Percentiles rank a stretch among this genome's conserved stretches.
These are phyloP conservation scores for Chalcis sispes DNA, from an alignment of 2,888 invertebrate genomes.

Conservation along the genomic window DNA sequence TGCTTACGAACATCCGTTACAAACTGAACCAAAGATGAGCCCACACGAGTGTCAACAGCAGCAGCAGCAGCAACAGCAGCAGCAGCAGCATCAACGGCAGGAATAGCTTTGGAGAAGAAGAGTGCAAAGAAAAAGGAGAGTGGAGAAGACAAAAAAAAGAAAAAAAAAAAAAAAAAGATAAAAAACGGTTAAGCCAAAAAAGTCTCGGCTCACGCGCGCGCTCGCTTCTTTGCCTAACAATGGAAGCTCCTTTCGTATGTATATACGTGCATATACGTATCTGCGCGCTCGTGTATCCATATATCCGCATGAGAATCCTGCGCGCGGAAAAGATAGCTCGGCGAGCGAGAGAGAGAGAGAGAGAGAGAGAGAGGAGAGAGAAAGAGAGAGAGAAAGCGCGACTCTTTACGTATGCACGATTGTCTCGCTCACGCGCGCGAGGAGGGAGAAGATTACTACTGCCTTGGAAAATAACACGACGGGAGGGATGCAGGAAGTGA, in stretches of 20 bases:
- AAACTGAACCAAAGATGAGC: slow-evolving; percentile 4
- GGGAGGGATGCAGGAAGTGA: slow-evolving; percentile 52
- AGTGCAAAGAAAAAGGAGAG: slow-evolving; percentile 50
- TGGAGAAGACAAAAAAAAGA: slow-evolving; percentile 55
- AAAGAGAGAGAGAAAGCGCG: slow-evolving; percentile 62
- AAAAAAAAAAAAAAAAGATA: slow-evolving; percentile 54
- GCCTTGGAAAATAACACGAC: background rate
- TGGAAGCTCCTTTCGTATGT: no score
- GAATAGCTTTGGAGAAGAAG: slow-evolving; percentile 33
- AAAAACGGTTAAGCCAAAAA: slow-evolving; percentile 61
- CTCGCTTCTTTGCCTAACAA: slow-evolving; percentile 73
- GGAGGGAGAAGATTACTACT: slow-evolving; percentile 11
- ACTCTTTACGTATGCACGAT: slow-evolving; percentile 71
- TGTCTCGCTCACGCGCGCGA: slow-evolving; percentile 61
- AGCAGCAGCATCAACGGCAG: background rate
- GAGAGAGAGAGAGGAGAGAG: slow-evolving; percentile 63
- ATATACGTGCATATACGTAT: no score
- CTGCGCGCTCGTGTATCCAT: slow-evolving; percentile 51
- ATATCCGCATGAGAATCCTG: slow-evolving; percentile 4
- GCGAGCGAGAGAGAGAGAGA: slow-evolving; percentile 64
- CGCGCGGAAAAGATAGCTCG: slow-evolving; percentile 54
- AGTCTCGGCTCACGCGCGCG: slow-evolving; percentile 59
- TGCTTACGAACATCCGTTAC: slow-evolving; percentile 34
- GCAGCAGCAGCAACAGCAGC: background rate
- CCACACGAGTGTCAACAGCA: slow-evolving; percentile 28